A percentile compares a stretch with the other conserved stretches of the same genome.
phyloP scores from a whole-genome alignment of 1,140 invertebrate genomes.

The Dinothrombium tinctorium region DNA sequence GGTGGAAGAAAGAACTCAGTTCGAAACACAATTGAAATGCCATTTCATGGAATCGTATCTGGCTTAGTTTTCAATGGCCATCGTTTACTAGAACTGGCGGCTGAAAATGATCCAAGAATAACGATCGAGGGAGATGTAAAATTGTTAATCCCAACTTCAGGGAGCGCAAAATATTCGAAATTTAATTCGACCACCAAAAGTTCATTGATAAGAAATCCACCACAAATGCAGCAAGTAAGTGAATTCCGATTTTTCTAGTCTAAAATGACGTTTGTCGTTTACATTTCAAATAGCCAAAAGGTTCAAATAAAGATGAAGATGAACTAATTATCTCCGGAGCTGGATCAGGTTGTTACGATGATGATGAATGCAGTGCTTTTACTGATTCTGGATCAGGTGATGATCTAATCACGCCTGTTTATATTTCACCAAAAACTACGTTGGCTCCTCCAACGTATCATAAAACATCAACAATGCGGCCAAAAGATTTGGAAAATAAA shows the following conservation, averaged over 20 bases:
- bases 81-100: slow-evolving; percentile 55
- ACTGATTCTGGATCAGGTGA: slow-evolving; percentile 7
- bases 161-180: background rate
- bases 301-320: slow-evolving; percentile 7
- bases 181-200: background rate
- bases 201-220: background rate
- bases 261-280: background rate
- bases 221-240: background rate
- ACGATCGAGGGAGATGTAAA: slow-evolving; percentile 31
- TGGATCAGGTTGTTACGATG: slow-evolving; percentile 5
- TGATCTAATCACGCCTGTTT: slow-evolving; percentile 58
- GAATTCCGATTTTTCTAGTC: background rate
- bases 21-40: slow-evolving; percentile 36
- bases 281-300: slow-evolving; percentile 4
- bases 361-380: background rate
- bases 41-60: slow-evolving; percentile 57
- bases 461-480: background rate
- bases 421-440: slow-evolving; percentile 39
- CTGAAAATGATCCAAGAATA: slow-evolving; percentile 45
- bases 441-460: background rate
- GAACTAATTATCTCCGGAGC: slow-evolving; percentile 10
- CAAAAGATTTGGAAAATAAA: background rate
- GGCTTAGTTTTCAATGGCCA: slow-evolving; percentile 68
- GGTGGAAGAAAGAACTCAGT: slow-evolving; percentile 46
- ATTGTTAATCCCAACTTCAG: slow-evolving; percentile 19